These are phyloP conservation scores for Coleophora deauratella DNA, from an alignment of 2,888 invertebrate genomes.

Conservation along the genomic window DNA sequence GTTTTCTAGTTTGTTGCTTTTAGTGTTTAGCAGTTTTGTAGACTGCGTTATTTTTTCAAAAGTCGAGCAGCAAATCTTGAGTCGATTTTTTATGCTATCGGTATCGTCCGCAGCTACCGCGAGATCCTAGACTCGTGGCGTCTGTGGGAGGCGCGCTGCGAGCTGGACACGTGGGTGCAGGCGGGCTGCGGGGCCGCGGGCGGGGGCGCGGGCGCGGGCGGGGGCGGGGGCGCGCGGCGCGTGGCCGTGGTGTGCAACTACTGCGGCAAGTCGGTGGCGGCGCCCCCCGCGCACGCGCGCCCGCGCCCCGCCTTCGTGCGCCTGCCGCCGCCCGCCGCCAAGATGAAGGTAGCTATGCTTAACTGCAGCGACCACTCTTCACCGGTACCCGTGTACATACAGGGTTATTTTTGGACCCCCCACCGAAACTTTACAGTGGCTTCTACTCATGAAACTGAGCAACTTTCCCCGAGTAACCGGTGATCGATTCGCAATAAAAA, in stretches of 20 bases:
- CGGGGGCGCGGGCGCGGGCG: conserved; percentile 75
- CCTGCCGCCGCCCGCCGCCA: conserved; percentile 79
- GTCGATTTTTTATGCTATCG: too few relatives aligned
- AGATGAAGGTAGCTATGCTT: conserved; percentile 75
- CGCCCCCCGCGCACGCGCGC: conserved; percentile 80
- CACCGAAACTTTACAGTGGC: too few relatives aligned
- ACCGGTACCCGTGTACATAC: too few relatives aligned
- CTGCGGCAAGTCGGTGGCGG: conserved; percentile 94
- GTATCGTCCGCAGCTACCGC: conserved; percentile 81
- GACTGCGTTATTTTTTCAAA: too few relatives aligned
- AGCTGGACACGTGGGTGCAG: conserved; percentile 88
- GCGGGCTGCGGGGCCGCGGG: conserved; percentile 66
- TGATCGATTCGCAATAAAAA: too few relatives aligned
- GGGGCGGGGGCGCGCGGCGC: conserved; percentile 74
- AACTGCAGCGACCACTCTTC: too few relatives aligned
- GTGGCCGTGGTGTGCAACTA: conserved; percentile 89
- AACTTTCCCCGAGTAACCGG: too few relatives aligned
- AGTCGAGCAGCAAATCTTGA: too few relatives aligned
- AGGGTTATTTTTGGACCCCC: too few relatives aligned
- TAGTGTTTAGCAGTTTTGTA: too few relatives aligned
- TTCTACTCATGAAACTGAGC: too few relatives aligned
- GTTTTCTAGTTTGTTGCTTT: too few relatives aligned
- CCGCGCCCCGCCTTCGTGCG: conserved; percentile 72
- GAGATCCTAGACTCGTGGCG: conserved; percentile 91
- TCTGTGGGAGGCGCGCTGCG: conserved; percentile 91